phyloP scores from a whole-genome alignment of 2,113 vertebrate species.

The Scophthalmus maximus region DNA sequence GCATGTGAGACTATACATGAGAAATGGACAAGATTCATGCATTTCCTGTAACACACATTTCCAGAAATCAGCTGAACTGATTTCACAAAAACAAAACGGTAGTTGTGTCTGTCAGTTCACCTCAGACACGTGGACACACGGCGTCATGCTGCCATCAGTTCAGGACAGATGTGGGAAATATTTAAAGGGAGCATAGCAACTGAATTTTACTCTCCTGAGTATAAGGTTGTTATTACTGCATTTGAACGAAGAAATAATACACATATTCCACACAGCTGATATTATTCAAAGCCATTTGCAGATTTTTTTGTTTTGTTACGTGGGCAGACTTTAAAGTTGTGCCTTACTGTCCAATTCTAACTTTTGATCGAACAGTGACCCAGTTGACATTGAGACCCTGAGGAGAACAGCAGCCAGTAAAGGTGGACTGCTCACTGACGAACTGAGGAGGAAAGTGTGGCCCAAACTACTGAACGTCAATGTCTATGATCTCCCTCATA shows the following conservation, averaged over 20 bases:
- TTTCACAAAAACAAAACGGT: slow-evolving; percentile 9
- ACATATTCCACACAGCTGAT: too few species aligned
- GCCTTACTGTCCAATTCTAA: not conserved
- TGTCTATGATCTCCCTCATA: slow-evolving; percentile 81
- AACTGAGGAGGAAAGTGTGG: slow-evolving; percentile 83
- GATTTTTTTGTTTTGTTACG: not conserved
- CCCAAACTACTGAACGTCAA: slow-evolving; percentile 84
- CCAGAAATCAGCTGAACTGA: not conserved
- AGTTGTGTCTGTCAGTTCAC: too few species aligned
- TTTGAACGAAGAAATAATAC: too few species aligned
- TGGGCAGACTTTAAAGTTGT: not conserved
- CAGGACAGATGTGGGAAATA: not conserved
- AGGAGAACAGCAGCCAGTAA: slow-evolving; percentile 79
- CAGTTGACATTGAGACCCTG: slow-evolving; percentile 85
- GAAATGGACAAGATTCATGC: not conserved
- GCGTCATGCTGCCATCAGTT: not conserved
- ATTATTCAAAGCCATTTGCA: not conserved
- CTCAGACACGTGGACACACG: not conserved
- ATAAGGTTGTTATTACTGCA: too few species aligned
- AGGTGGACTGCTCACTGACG: slow-evolving; percentile 85
- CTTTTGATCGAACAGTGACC: slow-evolving; percentile 77
- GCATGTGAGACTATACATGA: not conserved
- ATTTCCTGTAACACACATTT: not conserved
- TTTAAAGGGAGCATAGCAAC: not conserved
- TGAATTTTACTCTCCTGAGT: too few species aligned